Evolutionary conservation across 2,113 vertebrate genomes (phyloP).

Genomic region (Pomatorhinus ruficollis): DNA sequence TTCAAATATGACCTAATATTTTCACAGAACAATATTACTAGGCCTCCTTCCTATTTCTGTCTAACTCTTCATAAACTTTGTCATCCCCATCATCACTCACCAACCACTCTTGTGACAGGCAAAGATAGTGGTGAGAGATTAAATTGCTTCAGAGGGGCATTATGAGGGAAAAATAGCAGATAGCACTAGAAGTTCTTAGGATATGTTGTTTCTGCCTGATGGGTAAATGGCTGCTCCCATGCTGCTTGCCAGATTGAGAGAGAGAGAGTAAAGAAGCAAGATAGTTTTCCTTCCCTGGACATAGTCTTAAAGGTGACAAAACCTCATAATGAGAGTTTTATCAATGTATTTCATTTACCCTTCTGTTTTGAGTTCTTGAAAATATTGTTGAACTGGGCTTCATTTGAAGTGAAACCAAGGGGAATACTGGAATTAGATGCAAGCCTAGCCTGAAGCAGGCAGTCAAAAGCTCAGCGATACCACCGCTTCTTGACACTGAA

Average conservation of each 20-base stretch:
- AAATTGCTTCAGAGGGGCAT: conserved; percentile 42
- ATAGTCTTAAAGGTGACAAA: background rate
- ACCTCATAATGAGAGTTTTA: background rate
- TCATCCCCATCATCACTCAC: conserved; percentile 37
- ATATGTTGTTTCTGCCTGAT: conserved; percentile 41
- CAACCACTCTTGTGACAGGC: conserved; percentile 38
- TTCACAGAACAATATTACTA: background rate
- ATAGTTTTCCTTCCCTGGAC: background rate
- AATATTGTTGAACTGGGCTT: background rate
- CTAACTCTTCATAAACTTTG: conserved; percentile 23
- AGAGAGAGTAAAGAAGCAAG: background rate
- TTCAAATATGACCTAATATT: background rate
- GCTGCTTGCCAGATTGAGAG: conserved; percentile 33
- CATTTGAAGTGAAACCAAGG: background rate
- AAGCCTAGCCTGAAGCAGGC: background rate
- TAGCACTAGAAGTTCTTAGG: background rate
- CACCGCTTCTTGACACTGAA: background rate
- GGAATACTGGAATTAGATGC: background rate
- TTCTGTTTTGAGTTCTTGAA: background rate
- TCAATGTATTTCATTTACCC: background rate
- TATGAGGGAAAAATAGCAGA: conserved; percentile 23
- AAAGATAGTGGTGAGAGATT: conserved; percentile 31
- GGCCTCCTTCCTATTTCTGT: background rate
- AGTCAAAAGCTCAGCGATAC: background rate
- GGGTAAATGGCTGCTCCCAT: conserved; percentile 20